phyloP scores from a whole-genome alignment of 2,113 vertebrate genomes.

The Upupa epops region DNA sequence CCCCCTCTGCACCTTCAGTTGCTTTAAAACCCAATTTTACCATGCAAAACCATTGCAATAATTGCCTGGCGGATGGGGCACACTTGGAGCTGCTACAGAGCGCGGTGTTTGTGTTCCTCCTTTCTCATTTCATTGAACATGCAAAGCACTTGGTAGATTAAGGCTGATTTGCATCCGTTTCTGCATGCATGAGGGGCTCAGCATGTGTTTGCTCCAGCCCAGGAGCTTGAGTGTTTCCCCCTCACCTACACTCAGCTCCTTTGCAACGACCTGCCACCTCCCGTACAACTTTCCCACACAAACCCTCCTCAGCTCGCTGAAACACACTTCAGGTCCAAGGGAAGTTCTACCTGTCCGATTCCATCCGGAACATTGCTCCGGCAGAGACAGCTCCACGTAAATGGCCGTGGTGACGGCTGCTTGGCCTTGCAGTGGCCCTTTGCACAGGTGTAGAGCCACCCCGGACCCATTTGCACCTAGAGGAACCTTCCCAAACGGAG shows the following conservation, averaged over 20 bases:
- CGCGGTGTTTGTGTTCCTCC: neutral
- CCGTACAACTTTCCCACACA: neutral
- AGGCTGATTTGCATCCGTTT: neutral
- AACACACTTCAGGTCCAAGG: neutral
- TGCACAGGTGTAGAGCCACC: neutral
- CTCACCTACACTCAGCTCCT: neutral
- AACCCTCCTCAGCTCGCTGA: neutral
- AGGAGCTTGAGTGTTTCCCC: neutral
- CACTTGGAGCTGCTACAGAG: neutral
- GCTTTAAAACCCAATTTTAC: neutral
- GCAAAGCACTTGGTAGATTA: neutral
- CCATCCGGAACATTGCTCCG: rapidly evolving
- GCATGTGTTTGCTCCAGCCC: neutral
- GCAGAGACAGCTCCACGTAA: neutral
- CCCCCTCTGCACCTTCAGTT: neutral
- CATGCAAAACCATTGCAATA: neutral
- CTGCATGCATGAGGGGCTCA: neutral
- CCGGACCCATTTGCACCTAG: neutral
- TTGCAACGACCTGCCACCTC: neutral
- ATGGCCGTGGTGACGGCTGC: neutral
- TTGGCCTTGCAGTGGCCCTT: neutral
- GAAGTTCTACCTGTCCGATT: neutral
- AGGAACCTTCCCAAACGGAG: neutral
- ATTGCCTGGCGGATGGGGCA: neutral
- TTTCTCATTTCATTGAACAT: neutral